Percentiles rank a stretch among this genome's conserved stretches.
Evolutionary conservation across 2,888 invertebrate species (phyloP).

Genomic region (Eurois occulta): DNA sequence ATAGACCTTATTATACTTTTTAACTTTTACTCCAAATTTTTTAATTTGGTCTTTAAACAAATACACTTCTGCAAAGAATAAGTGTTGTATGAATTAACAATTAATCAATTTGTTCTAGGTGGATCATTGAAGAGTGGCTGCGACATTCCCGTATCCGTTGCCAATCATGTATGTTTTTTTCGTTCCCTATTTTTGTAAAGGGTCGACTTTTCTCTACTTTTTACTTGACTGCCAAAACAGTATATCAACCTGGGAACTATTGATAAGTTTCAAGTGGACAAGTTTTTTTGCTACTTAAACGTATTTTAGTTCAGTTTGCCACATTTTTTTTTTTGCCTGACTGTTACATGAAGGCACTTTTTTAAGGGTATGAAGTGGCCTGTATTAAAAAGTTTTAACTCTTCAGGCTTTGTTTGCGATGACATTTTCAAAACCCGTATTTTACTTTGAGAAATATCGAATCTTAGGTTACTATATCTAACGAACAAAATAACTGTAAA

Average conservation of each 20-base stretch:
- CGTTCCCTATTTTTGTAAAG: not conserved
- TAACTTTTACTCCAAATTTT: too few species aligned
- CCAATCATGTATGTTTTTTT: constrained; percentile 66
- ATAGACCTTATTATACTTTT: not conserved
- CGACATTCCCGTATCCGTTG: constrained; percentile 73
- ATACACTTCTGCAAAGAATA: not conserved
- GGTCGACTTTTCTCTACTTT: not conserved
- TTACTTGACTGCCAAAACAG: not conserved
- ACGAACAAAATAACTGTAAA: not conserved
- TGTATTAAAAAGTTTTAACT: too few species aligned
- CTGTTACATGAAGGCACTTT: not conserved
- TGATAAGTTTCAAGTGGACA: not conserved
- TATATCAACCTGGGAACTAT: not conserved
- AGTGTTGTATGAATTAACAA: constrained; percentile 1
- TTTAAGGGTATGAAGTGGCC: constrained; percentile 2
- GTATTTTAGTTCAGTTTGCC: not conserved
- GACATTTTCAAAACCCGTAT: not conserved
- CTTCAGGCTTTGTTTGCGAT: constrained; percentile 11
- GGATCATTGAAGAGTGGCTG: constrained; percentile 74
- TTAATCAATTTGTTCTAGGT: constrained; percentile 65
- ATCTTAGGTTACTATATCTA: not conserved
- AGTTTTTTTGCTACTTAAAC: not conserved
- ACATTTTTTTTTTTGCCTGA: not conserved
- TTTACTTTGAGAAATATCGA: constrained; percentile 15
- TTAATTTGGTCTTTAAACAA: not conserved